Evolutionary conservation across 2,888 invertebrate species (phyloP), one percentile per base, ranked within the genome.

Genomic region (Mimachlamys varia): DNA sequence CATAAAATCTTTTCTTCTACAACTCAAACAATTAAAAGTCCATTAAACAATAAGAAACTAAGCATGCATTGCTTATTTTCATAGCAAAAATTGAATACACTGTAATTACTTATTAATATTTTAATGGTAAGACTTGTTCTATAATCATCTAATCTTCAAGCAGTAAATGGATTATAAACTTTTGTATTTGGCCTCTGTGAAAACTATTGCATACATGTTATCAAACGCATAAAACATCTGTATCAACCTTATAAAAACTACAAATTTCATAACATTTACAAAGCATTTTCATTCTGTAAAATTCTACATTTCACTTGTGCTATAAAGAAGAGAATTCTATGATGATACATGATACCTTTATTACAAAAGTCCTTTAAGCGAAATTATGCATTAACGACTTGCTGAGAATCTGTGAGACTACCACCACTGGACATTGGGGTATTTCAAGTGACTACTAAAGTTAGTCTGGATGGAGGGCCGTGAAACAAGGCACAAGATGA

Each of bases 41-140:
- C 62, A 62, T 62, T 62, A 17, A 4, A 58, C 58, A 58, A 19
- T n/a, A 58, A 19, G 15, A 33, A 76, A 27, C 33, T 22, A 33
- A 76, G 27, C 33, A 27, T 33, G 33, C 15, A 76, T 76, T 76
- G 33, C 27, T 76, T 76, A 33, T 76, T 58, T 58, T 58, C 22
- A 58, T n/a, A 58, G 22, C 58, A 58, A 58, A 58, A 22, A 58
- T 58, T 58, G 4, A 19, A 58, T 22, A 58, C 76, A 33, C 7
- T 76, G 76, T 76, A n/a, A 62, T n/a, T 62, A n/a, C 62, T 62
- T n/a, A 62, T 19, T 2, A 62, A n/a, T 62, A 62, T 62, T 62
- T 62, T 27, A n/a, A 76, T 33, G 17, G 27, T 76, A 62, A 62
- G 27, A 53, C 53, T 53, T 5, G 5, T 19, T 62, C 7, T n/a